Evolutionary conservation across 2,797 vertebrate genomes (phyloP).

Genomic region (Micropoecilia bifurca): DNA sequence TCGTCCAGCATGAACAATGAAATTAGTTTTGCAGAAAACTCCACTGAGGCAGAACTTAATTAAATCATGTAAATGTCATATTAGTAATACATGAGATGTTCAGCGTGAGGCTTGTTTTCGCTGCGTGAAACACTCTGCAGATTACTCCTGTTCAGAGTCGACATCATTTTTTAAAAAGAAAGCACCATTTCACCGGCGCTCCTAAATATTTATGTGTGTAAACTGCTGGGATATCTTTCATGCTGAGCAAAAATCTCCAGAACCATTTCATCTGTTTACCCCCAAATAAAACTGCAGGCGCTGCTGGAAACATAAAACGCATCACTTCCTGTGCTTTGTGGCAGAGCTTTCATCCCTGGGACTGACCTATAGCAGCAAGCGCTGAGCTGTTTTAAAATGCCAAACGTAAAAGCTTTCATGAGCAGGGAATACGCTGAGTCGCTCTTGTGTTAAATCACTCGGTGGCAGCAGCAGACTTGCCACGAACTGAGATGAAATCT

Average conservation of each 20-base stretch:
- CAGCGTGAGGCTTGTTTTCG: not conserved
- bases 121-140: not conserved
- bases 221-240: conserved; percentile 13
- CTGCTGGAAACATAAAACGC: conserved; percentile 26
- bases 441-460: conserved; percentile 46
- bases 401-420: conserved; percentile 44
- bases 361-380: conserved; percentile 25
- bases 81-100: conserved; percentile 3
- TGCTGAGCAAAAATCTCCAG: not conserved
- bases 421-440: conserved; percentile 33
- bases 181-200: not conserved
- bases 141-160: not conserved
- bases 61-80: conserved; percentile 1
- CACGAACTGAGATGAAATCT: conserved; percentile 30
- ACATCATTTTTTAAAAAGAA: not conserved
- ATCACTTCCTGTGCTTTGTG: conserved; percentile 22
- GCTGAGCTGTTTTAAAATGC: conserved; percentile 36
- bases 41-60: not conserved
- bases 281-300: conserved; percentile 21
- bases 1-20: not conserved
- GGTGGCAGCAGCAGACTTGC: conserved; percentile 17
- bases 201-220: conserved; percentile 3
- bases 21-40: not conserved
- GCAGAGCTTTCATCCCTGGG: conserved; percentile 9
- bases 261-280: conserved; percentile 24